A percentile compares a stretch with the other conserved stretches of the same genome.
Evolutionary conservation across 1,140 invertebrate genomes (phyloP).

Genomic region (Ridgeia piscesae): DNA sequence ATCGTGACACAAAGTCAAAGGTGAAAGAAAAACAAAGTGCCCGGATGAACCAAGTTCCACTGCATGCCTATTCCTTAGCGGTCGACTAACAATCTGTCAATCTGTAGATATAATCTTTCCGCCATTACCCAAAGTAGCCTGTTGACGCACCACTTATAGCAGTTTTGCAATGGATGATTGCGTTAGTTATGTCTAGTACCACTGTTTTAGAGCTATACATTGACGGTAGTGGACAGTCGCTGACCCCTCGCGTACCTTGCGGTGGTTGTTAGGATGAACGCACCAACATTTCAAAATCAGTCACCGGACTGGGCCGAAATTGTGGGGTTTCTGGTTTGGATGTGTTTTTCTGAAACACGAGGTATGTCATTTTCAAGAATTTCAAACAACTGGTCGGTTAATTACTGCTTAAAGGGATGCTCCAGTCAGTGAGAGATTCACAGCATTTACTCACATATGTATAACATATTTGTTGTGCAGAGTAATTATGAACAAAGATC

Average conservation of each 20-base stretch:
- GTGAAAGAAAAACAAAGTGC: too few relatives aligned
- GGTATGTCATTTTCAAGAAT: neutral
- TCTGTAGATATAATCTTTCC: neutral
- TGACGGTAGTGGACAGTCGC: neutral
- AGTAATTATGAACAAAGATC: too few relatives aligned
- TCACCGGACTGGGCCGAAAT: neutral
- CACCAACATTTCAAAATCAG: slow-evolving; percentile 1
- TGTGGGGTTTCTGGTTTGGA: neutral
- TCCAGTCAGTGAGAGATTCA: too few relatives aligned
- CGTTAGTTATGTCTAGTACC: neutral
- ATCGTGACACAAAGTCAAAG: too few relatives aligned
- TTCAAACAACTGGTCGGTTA: neutral
- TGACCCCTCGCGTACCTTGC: neutral
- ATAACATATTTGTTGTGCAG: too few relatives aligned
- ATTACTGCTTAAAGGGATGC: neutral
- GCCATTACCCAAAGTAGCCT: neutral
- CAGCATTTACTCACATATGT: too few relatives aligned
- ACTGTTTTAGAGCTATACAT: neutral
- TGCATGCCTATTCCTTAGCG: neutral
- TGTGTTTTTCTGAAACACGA: slow-evolving; percentile 5
- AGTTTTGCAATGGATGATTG: neutral
- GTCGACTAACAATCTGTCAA: neutral
- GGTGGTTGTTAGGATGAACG: neutral
- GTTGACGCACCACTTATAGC: neutral
- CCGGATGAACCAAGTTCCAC: too few relatives aligned